Base-by-base conservation (phyloP, 2,113 vertebrate species). In the Girardinichthys multiradiatus region DNA sequence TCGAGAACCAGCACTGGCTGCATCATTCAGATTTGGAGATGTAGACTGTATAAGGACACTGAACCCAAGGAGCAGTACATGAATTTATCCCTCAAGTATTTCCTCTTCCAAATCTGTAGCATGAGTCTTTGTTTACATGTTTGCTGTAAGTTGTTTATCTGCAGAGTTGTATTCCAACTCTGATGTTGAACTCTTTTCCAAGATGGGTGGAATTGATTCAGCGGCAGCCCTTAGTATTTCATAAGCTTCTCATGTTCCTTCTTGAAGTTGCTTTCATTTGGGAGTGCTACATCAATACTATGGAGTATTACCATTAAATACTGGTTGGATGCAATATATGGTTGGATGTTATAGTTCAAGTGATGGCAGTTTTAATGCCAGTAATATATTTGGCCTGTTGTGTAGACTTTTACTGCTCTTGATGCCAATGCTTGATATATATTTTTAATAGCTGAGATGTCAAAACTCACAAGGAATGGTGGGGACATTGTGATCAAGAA, bases 141-240 rank as follows among this genome's bases (percentile, higher is more conserved):
- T 72, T 27, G n/a, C 19, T 37, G 31, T 45, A 58, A 63, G 26
- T 35, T 70, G 45, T 71, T 84, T 64, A 63, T 35, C 24, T 61
- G 48, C 30, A 29, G 33, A 1, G 11, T 45, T 61, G 57, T 30
- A 54, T 65, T 71, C 24, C n/a, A 0, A 35, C 0, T 1, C 63
- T 27, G 33, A 66, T 57, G 64, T 77, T 51, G 73, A 80, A 61
- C 72, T 79, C 75, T 78, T 45, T 28, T 72, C 27, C 48, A 70
- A 76, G 30, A 64, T 26, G 26, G 37, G 31, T 63, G 1, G 4
- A 62, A 74, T 77, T 82, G 80, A 82, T 75, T 86, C 67, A 80
- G 39, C 67, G 77, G 39, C 61, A 73, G 21, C 60, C 62, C 33
- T 37, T 17, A 4, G 21, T 26, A 37, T 26, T 63, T 63, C 31